Evolutionary conservation across 2,797 vertebrate genomes (phyloP).

Genomic region (Pampus argenteus): DNA sequence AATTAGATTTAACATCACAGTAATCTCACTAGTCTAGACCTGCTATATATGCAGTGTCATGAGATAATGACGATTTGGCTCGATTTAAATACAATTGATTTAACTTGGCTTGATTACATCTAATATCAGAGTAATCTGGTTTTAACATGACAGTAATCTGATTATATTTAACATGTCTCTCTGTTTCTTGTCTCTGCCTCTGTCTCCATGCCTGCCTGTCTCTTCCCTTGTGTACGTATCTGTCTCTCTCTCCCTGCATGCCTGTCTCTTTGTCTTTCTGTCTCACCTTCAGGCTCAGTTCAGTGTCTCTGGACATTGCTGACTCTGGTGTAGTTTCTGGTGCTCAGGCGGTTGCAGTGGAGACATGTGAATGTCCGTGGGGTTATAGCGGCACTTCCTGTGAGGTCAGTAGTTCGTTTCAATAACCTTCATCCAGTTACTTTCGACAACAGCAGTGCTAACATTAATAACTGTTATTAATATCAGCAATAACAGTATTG

Average conservation of each 20-base stretch:
- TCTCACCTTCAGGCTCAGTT: slow-evolving; percentile 84
- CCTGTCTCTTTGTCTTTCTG: slow-evolving; percentile 3
- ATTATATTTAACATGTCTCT: background rate
- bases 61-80: no score
- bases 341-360: slow-evolving; percentile 84
- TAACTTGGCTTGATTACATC: no score
- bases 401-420: slow-evolving; percentile 85
- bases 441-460: background rate
- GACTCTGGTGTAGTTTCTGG: slow-evolving; percentile 79
- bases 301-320: slow-evolving; percentile 88
- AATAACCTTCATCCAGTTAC: background rate
- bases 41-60: no score
- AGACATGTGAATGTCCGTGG: slow-evolving; percentile 93
- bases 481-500: no score
- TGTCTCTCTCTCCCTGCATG: background rate
- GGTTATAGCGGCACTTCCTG: slow-evolving; percentile 94
- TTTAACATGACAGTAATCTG: background rate
- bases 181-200: background rate
- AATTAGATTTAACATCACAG: no score
- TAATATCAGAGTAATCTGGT: no score
- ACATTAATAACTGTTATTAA: no score
- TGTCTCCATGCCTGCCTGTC: no score
- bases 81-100: no score
- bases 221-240: background rate
- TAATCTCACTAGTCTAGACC: no score